phyloP scores from a whole-genome alignment of 1,140 invertebrate species.

The Pachyrhynchus sulphureomaculatus region DNA sequence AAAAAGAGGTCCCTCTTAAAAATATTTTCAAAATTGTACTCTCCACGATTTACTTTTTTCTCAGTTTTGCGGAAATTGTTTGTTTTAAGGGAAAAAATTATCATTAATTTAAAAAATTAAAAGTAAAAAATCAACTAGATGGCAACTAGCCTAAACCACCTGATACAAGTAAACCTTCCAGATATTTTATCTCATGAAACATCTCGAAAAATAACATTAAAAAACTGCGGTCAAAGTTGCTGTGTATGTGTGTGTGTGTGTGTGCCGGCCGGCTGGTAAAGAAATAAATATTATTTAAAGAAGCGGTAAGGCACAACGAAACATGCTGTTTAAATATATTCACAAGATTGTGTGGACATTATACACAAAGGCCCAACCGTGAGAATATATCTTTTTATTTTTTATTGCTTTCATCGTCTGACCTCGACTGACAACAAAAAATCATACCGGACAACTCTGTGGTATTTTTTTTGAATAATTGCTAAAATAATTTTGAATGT shows the following conservation, averaged over 20 bases:
- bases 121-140: too few relatives aligned
- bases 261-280: conserved; percentile 22
- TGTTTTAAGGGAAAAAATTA: too few relatives aligned
- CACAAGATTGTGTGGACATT: conserved; percentile 32
- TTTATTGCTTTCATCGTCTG: conserved; percentile 27
- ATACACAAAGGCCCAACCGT: conserved; percentile 25
- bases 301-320: conserved; percentile 35
- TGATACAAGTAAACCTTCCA: too few relatives aligned
- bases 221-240: conserved; percentile 13
- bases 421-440: conserved; percentile 10
- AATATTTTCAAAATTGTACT: too few relatives aligned
- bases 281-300: conserved; percentile 30
- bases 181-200: neutral
- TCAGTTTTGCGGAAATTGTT: too few relatives aligned
- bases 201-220: conserved; percentile 20
- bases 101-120: too few relatives aligned
- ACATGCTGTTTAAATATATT: conserved; percentile 39
- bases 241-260: too few relatives aligned
- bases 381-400: conserved; percentile 26
- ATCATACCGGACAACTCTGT: conserved; percentile 10
- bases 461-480: conserved; percentile 23
- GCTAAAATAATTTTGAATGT: conserved; percentile 17
- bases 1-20: too few relatives aligned
- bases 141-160: too few relatives aligned
- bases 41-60: too few relatives aligned